phyloP scores from a whole-genome alignment of 2,113 vertebrate genomes.

The Aldabrachelys gigantea region DNA sequence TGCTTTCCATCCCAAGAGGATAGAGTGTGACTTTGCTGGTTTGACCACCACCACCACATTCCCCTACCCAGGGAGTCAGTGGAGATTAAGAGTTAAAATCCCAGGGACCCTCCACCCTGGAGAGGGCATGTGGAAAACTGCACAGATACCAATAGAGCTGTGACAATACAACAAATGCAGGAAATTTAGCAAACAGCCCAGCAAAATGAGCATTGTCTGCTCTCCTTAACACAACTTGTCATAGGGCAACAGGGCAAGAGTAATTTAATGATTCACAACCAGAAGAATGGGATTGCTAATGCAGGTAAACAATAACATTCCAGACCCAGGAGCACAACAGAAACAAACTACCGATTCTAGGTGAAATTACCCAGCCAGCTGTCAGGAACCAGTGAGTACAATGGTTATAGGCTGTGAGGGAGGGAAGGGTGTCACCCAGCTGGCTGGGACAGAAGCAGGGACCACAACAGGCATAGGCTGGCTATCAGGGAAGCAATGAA shows the following conservation, averaged over 20 bases:
- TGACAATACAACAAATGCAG: neutral
- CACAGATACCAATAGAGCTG: neutral
- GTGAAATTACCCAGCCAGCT: neutral
- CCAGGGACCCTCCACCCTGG: neutral
- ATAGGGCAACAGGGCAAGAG: too few relatives aligned
- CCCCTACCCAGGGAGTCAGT: neutral
- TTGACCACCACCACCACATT: neutral
- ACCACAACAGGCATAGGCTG: neutral
- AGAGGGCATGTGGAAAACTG: too few relatives aligned
- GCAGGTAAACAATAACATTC: neutral
- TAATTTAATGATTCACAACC: neutral
- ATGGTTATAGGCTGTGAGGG: neutral
- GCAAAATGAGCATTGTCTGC: neutral
- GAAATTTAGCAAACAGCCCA: neutral
- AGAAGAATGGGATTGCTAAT: neutral
- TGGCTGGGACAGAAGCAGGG: neutral
- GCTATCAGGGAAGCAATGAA: neutral
- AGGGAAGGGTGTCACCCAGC: neutral
- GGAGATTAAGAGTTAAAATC: neutral
- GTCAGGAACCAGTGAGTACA: neutral
- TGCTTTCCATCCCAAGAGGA: neutral
- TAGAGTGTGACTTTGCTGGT: neutral
- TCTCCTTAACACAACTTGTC: neutral
- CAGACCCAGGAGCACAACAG: neutral
- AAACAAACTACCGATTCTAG: neutral